Conservation (phyloP, 2,888 invertebrate genomes). For the Napeogenes inachia region DNA sequence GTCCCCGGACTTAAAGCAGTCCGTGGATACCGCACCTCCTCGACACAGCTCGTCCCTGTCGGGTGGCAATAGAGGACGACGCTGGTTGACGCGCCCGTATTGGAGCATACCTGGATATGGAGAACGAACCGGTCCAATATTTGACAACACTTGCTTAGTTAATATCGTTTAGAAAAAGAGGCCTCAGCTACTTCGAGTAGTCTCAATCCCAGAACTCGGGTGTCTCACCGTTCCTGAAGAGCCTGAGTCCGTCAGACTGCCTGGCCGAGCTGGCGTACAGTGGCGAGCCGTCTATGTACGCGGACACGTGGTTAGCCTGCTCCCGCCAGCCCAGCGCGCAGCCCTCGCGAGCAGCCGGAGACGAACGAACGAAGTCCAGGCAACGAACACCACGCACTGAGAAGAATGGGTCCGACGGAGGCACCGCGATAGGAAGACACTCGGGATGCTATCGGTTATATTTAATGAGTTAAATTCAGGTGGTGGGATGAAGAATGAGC, state of each 20-base stretch:
- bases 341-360: conserved; percentile 86
- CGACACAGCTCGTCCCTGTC: conserved; percentile 82
- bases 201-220: too few species aligned
- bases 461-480: too few species aligned
- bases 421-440: conserved; percentile 88
- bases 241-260: conserved; percentile 84
- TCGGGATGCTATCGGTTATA: conserved; percentile 83
- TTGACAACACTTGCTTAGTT: not conserved
- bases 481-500: too few species aligned
- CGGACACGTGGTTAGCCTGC: conserved; percentile 89
- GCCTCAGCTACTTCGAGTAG: too few species aligned
- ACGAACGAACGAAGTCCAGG: conserved; percentile 89
- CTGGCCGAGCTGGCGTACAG: conserved; percentile 87
- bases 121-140: not conserved
- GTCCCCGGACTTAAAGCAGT: conserved; percentile 89
- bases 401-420: conserved; percentile 84
- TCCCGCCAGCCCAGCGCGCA: conserved; percentile 90
- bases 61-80: conserved; percentile 77
- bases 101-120: conserved; percentile 64
- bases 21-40: conserved; percentile 83
- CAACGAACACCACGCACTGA: conserved; percentile 84
- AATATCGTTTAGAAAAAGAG: too few species aligned
- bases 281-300: conserved; percentile 88
- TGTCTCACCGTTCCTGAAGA: conserved; percentile 82
- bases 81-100: conserved; percentile 81